Percentiles rank a stretch among this genome's conserved stretches.
These are phyloP conservation scores for Caenorhabditis sp. DNA, from an alignment of 2,888 invertebrate species.

Conservation along the genomic window DNA sequence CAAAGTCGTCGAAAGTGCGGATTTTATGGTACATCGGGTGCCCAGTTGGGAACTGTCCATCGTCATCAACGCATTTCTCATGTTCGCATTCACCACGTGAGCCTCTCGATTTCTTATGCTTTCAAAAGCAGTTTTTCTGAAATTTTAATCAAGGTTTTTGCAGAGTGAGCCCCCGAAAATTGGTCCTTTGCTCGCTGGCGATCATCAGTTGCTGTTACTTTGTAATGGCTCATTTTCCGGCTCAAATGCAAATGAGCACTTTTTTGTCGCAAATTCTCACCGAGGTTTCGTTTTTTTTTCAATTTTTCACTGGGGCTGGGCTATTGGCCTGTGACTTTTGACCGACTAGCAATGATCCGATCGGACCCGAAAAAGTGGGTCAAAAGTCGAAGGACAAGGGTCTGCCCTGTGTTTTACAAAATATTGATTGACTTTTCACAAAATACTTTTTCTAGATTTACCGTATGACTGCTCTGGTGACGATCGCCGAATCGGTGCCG, in stretches of 20 bases:
- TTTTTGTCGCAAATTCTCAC: slow-evolving; percentile 21
- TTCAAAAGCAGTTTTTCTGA: neutral
- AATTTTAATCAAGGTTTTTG: neutral
- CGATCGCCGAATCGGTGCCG: slow-evolving; percentile 25
- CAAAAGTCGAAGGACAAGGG: no score
- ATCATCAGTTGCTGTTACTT: slow-evolving; percentile 13
- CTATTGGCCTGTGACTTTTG: no score
- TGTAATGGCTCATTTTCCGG: slow-evolving; percentile 26
- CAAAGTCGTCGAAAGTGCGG: slow-evolving; percentile 5
- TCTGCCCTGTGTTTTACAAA: no score
- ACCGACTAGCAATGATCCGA: no score
- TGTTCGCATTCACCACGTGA: slow-evolving; percentile 30
- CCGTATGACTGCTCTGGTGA: slow-evolving; percentile 10
- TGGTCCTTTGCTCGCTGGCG: slow-evolving; percentile 5
- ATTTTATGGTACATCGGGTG: slow-evolving; percentile 5
- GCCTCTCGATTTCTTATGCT: no score
- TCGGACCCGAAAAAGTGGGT: no score
- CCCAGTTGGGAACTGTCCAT: slow-evolving; percentile 28
- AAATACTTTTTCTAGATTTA: slow-evolving; percentile 14
- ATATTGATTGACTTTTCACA: neutral
- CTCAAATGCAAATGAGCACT: slow-evolving; percentile 26
- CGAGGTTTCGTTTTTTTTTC: neutral
- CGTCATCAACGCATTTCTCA: slow-evolving; percentile 24
- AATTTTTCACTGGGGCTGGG: neutral
- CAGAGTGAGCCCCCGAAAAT: slow-evolving; percentile 4